A percentile compares a stretch with the other conserved stretches of the same genome.
These are phyloP conservation scores for Tetragnatha versicolor DNA, from an alignment of 1,140 invertebrate genomes.

Conservation along the genomic window DNA sequence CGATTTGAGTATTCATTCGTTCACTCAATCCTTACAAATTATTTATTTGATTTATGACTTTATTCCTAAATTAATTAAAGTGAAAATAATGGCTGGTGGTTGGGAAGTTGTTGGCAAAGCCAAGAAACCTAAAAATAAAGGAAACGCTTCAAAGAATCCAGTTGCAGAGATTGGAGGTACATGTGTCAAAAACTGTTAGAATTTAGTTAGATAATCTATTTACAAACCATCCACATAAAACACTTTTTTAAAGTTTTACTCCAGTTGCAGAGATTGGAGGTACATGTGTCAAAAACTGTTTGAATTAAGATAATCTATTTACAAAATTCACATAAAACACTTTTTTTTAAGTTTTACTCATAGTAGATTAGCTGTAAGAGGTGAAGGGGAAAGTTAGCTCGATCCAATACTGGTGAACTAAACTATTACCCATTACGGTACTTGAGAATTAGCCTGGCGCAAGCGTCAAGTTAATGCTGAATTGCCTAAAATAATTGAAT, in stretches of 20 bases:
- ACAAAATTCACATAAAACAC: background rate
- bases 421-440: background rate
- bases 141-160: background rate
- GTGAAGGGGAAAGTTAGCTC: background rate
- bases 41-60: too few relatives aligned
- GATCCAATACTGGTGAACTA: background rate
- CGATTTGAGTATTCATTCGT: too few relatives aligned
- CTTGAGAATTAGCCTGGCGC: background rate
- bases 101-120: conserved; percentile 50
- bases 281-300: background rate
- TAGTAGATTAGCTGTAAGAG: background rate
- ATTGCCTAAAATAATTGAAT: too few relatives aligned
- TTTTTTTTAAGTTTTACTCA: background rate
- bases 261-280: background rate
- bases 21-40: too few relatives aligned
- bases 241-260: background rate
- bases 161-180: conserved; percentile 8
- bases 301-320: background rate
- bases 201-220: background rate
- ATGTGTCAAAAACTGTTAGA: background rate
- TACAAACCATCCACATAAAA: background rate
- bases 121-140: conserved; percentile 18
- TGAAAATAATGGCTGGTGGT: conserved; percentile 21
- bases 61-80: too few relatives aligned
- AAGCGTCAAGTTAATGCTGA: too few relatives aligned